Base-by-base conservation (phyloP, 2,888 invertebrate species). In the Acheta domesticus region DNA sequence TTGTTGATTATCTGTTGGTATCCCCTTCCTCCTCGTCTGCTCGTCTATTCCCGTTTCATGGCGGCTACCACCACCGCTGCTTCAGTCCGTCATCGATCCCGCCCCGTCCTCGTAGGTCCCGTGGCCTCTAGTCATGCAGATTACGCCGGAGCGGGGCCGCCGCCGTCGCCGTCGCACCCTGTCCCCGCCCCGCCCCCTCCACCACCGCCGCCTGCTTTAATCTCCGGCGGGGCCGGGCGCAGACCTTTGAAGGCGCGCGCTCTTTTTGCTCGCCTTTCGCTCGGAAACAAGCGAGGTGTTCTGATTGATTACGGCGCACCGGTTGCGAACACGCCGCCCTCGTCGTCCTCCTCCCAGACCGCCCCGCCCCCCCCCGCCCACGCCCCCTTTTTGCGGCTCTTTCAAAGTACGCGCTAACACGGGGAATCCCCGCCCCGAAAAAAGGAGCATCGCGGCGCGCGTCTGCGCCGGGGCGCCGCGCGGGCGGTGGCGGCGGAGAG, bases 211-310 rank as follows among this genome's bases (percentile, higher is more conserved):
- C 62, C 62, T 62, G 62, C 62, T 62, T 62, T 62, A 62, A 62
- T 62, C 62, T 62, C 62, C 62, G 14, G 62, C 8, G 62, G n/a
- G 16, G n/a, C 14, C 14, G 62, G 62, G 62, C n/a, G 16, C 62
- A 62, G 62, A 62, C 16, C 16, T 62, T 62, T 62, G 62, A 62
- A 62, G 62, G 62, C 62, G 62, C 62, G 62, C 62, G 62, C 62
- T 11, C 62, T 62, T 62, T n/a, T 62, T n/a, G 14, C 62, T 62
- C n/a, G 16, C 16, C 62, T 62, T 62, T 62, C n/a, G 62, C n/a
- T 62, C 62, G n/a, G 62, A 62, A 62, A 62, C 62, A 62, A 62
- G n/a, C 62, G 62, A 62, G 62, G 62, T 62, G 62, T 62, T 62
- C 62, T 62, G 62, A 62, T 62, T 62, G 62, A 62, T 62, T 62